Evolutionary conservation across 2,113 vertebrate species (phyloP).

Genomic region (Calidris pygmaea): DNA sequence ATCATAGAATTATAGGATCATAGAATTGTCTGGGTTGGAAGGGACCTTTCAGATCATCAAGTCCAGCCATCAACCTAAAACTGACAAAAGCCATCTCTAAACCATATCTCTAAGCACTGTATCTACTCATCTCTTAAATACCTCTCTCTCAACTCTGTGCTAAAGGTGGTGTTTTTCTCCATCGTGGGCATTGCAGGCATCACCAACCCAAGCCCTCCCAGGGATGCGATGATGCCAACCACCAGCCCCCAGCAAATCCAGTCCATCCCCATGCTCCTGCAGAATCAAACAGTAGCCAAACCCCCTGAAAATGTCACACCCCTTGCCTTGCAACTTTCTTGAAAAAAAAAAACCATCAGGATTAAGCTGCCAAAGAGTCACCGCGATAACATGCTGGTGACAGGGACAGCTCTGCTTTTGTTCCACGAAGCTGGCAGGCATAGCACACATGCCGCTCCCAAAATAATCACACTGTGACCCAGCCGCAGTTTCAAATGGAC

Average conservation of each 20-base stretch:
- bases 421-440: not conserved
- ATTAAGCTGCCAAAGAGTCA: not conserved
- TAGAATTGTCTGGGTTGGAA: too few relatives aligned
- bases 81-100: too few relatives aligned
- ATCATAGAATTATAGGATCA: too few relatives aligned
- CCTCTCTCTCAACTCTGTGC: not conserved
- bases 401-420: not conserved
- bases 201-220: not conserved
- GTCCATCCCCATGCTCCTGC: rapidly evolving
- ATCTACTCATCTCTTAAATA: too few relatives aligned
- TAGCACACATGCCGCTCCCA: not conserved
- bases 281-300: not conserved
- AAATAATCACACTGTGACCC: not conserved
- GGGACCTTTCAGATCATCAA: too few relatives aligned
- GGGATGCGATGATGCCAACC: not conserved
- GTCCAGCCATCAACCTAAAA: too few relatives aligned
- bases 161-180: not conserved
- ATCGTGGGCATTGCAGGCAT: not conserved
- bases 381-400: not conserved
- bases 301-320: not conserved
- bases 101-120: too few relatives aligned
- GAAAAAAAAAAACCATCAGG: not conserved
- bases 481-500: not conserved
- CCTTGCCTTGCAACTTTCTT: not conserved
- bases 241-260: not conserved